A percentile compares a stretch with the other conserved stretches of the same genome.
These are phyloP conservation scores for Leptoclinus maculatus DNA, from an alignment of 2,797 vertebrate species.

Conservation along the genomic window DNA sequence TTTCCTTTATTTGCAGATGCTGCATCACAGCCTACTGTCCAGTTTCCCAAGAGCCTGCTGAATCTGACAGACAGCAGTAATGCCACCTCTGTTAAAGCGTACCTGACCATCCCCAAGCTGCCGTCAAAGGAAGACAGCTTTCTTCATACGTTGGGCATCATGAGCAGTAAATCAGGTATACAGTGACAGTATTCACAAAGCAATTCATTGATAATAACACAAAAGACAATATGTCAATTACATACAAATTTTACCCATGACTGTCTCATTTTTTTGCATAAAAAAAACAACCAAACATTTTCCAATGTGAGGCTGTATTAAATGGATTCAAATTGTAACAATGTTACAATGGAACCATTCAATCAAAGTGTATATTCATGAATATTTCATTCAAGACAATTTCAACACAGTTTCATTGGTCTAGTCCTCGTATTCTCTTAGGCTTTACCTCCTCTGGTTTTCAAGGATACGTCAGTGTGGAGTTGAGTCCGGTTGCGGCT, in stretches of 20 bases:
- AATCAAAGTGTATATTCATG: background rate
- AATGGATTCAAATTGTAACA: background rate
- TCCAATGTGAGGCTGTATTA: background rate
- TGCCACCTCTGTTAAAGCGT: slow-evolving; percentile 86
- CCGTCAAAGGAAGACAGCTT: slow-evolving; percentile 81
- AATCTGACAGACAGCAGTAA: slow-evolving; percentile 83
- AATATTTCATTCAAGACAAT: background rate
- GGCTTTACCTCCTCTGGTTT: background rate
- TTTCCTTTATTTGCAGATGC: slow-evolving; percentile 79
- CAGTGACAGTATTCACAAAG: background rate
- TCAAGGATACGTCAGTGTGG: slow-evolving; percentile 86
- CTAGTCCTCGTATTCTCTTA: background rate
- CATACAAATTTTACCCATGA: background rate
- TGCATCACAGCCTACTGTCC: slow-evolving; percentile 84
- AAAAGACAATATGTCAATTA: background rate
- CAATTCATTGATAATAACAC: background rate
- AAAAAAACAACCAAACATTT: no score
- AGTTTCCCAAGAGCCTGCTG: slow-evolving; percentile 89
- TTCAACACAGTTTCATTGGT: background rate
- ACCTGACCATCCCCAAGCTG: slow-evolving; percentile 86
- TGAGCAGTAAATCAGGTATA: slow-evolving; percentile 87
- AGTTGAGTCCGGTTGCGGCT: slow-evolving; percentile 87
- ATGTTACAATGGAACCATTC: background rate
- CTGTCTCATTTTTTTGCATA: background rate
- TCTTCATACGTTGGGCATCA: slow-evolving; percentile 82